These are phyloP conservation scores for Pantherophis guttatus DNA, from an alignment of 2,113 vertebrate species.

Conservation along the genomic window DNA sequence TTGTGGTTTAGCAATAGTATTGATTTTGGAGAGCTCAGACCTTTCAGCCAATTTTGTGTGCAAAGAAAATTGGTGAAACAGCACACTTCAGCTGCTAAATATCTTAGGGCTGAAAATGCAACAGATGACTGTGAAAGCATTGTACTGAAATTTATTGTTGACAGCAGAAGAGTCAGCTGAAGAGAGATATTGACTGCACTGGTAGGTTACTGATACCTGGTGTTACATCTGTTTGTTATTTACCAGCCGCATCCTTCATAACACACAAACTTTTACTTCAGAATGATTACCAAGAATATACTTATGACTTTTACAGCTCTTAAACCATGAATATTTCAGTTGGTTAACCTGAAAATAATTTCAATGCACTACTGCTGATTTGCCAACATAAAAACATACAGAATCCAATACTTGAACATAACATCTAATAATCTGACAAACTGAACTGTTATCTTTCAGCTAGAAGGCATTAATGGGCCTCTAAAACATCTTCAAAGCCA, in stretches of 20 bases:
- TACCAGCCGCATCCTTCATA: background rate
- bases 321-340: background rate
- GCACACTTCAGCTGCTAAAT: background rate
- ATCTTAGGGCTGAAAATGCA: conserved; percentile 38
- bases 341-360: background rate
- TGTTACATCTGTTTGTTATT: conserved; percentile 24
- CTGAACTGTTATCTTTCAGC: background rate
- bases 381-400: background rate
- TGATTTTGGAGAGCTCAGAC: conserved; percentile 24
- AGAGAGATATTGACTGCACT: conserved; percentile 27
- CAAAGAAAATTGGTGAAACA: background rate
- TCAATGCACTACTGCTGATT: background rate
- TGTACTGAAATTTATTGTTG: conserved; percentile 12
- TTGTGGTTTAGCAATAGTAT: conserved; percentile 18
- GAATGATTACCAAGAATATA: conserved; percentile 30
- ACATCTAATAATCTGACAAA: background rate
- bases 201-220: conserved; percentile 19
- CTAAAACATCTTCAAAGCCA: background rate
- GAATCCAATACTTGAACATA: background rate
- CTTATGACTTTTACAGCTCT: background rate
- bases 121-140: conserved; percentile 22
- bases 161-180: conserved; percentile 23
- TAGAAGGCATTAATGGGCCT: background rate
- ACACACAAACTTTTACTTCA: conserved; percentile 38
- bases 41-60: conserved; percentile 11